Conservation (phyloP, 2,113 vertebrate genomes). For the Misgurnus anguillicaudatus region DNA sequence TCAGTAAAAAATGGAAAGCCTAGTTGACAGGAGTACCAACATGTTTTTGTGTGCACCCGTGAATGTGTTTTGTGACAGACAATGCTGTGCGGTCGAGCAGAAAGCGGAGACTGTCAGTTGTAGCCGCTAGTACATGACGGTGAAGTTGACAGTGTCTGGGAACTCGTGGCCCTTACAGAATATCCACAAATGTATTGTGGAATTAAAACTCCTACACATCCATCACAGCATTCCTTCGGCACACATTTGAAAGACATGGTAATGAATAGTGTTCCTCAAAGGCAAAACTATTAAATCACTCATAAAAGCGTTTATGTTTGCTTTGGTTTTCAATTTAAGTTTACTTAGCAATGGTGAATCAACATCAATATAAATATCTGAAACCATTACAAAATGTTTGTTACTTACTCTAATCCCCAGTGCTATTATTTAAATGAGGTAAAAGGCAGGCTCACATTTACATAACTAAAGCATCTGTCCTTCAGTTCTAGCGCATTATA, state of each 20-base stretch:
- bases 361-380: not conserved
- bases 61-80: not conserved
- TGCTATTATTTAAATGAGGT: not conserved
- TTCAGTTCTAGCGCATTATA: not conserved
- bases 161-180: slow-evolving; percentile 7
- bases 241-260: slow-evolving; percentile 10
- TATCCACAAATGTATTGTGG: slow-evolving; percentile 17
- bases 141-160: slow-evolving; percentile 28
- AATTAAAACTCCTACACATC: slow-evolving; percentile 20
- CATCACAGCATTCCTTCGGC: slow-evolving; percentile 25
- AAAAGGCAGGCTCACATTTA: not conserved
- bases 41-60: not conserved
- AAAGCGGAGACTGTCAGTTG: slow-evolving; percentile 32
- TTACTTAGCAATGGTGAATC: not conserved
- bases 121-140: slow-evolving; percentile 45
- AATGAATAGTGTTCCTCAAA: slow-evolving; percentile 20
- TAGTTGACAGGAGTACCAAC: no score
- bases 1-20: no score
- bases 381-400: not conserved
- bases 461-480: not conserved
- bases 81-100: slow-evolving; percentile 2
- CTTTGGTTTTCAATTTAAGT: not conserved
- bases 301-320: slow-evolving; percentile 8
- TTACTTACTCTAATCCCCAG: no score
- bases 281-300: slow-evolving; percentile 24